Evolutionary conservation across 2,113 vertebrate genomes (phyloP), one percentile per base, ranked within the genome.

Genomic region (Seriola dumerili): DNA sequence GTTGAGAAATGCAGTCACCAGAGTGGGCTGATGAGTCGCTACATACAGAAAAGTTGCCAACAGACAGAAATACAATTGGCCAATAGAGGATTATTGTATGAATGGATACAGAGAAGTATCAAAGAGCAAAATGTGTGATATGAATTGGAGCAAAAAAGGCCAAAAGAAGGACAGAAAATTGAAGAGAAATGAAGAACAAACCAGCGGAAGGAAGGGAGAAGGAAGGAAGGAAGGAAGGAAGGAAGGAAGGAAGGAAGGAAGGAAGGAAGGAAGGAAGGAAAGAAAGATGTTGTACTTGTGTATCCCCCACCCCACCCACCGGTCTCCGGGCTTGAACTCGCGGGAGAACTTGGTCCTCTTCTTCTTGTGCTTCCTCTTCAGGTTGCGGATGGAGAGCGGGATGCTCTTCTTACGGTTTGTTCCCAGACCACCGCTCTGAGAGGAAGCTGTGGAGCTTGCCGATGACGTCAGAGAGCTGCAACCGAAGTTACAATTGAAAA

Each of bases 291-390:
- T 6, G 32, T 17, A 5, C 42, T 25, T 3, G 32, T 71, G 36
- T 10, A 3, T 64, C 7, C 5, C 3, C 2, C 23, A 23, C 23
- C 23, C 23, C 21, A 85, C 94, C 67, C 86, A 98, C 98, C 98
- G 97, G 94, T 99, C 98, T 46, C 98, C 98, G 0, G 97, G 96
- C 88, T 97, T 99, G 90, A 99, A 98, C 91, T 99, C 98, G 4
- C 97, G 94, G 9, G 97, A 97, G 83, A 98, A 96, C 89, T 98
- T 99, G 16, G 96, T 98, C 94, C 98, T 98, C 96, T 99, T 99
- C 93, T 99, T 97, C 95, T 99, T 99, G 94, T 99, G 98, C 82
- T 99, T 99, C 71, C 97, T 95, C 92, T 99, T 99, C 57, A 99
- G 91, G 92, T 99, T 99, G 68, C 97, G 97, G 91, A 99, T 98